These are phyloP conservation scores for Ibidorhyncha struthersii DNA, from an alignment of 2,113 vertebrate genomes.

Conservation along the genomic window DNA sequence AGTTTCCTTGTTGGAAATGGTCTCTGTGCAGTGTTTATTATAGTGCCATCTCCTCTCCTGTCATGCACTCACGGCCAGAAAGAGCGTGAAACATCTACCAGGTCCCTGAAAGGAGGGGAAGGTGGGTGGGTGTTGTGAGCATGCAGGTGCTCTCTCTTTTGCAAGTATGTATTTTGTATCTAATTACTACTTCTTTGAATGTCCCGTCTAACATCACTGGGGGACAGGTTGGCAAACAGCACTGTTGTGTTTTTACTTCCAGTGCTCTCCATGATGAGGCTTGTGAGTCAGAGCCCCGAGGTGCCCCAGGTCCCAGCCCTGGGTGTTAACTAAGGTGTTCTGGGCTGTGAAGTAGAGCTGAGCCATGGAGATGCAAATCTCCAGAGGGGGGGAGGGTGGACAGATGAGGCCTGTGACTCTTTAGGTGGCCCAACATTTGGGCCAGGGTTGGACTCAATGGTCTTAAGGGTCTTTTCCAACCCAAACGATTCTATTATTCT, in stretches of 20 bases:
- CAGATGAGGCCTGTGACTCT: neutral
- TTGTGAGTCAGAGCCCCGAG: neutral
- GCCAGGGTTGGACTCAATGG: neutral
- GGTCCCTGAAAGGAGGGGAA: neutral
- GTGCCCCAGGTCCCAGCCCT: neutral
- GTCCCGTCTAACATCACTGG: neutral
- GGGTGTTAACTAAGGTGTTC: neutral
- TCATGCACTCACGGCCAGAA: rapidly evolving
- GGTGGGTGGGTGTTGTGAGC: neutral
- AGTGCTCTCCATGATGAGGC: neutral
- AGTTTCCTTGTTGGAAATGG: neutral
- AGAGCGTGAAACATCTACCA: neutral
- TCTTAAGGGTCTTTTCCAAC: neutral
- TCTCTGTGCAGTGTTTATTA: neutral
- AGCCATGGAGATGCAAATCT: neutral
- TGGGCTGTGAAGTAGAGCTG: neutral
- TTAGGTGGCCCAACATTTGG: no score
- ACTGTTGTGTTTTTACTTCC: neutral
- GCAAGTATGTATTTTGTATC: neutral
- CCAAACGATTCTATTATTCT: neutral
- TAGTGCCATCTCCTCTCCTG: neutral
- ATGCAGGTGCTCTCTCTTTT: neutral
- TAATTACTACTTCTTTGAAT: neutral
- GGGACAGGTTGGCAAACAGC: neutral
- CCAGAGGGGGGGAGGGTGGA: neutral